These are phyloP conservation scores for Scotopteryx bipunctaria DNA, from an alignment of 2,888 invertebrate genomes.

Conservation along the genomic window DNA sequence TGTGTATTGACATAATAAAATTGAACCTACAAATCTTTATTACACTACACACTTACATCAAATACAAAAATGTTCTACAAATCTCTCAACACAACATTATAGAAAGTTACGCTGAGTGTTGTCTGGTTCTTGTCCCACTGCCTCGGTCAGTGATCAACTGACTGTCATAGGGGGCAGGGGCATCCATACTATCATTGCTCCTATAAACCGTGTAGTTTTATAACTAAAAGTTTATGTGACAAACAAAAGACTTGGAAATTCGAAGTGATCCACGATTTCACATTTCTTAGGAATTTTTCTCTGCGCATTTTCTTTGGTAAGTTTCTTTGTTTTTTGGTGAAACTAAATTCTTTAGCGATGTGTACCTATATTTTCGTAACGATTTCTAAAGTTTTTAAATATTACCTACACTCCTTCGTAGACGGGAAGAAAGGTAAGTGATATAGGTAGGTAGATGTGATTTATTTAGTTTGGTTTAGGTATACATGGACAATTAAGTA, in stretches of 20 bases:
- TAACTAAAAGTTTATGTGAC: background rate
- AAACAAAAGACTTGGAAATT: too few relatives aligned
- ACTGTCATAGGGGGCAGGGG: conserved; percentile 69
- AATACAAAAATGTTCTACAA: conserved; percentile 12
- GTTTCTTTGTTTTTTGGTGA: conserved; percentile 4
- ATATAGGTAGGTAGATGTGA: too few relatives aligned
- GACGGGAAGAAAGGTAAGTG: too few relatives aligned
- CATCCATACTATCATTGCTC: conserved; percentile 43
- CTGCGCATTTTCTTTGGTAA: conserved; percentile 2
- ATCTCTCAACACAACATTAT: conserved; percentile 17
- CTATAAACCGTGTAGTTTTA: background rate
- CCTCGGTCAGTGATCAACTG: conserved; percentile 68
- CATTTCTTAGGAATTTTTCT: conserved; percentile 11
- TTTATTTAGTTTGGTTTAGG: too few relatives aligned
- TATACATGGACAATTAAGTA: too few relatives aligned
- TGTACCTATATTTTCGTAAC: too few relatives aligned
- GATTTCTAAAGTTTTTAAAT: too few relatives aligned
- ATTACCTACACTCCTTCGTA: too few relatives aligned
- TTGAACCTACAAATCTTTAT: too few relatives aligned
- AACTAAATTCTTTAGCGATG: background rate
- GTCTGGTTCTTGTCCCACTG: conserved; percentile 34
- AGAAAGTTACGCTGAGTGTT: conserved; percentile 35
- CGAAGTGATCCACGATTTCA: too few relatives aligned
- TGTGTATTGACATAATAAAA: too few relatives aligned
- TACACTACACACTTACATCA: too few relatives aligned